phyloP scores from a whole-genome alignment of 2,888 invertebrate species.

The Gastrophysa polygoni region DNA sequence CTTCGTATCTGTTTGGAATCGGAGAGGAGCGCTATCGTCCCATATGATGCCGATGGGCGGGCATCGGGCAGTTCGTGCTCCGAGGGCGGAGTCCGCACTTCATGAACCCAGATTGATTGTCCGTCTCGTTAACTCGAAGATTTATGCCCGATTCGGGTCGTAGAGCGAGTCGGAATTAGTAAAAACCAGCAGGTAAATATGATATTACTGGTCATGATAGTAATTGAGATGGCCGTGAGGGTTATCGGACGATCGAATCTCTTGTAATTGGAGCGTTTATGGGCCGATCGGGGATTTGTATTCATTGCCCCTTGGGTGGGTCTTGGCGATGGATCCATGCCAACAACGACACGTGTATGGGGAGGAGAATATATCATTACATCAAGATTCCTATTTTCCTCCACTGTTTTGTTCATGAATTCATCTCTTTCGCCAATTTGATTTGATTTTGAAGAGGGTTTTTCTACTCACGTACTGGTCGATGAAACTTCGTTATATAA shows the following conservation, averaged over 20 bases:
- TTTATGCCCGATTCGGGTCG: slow-evolving; percentile 50
- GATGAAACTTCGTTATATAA: too few relatives aligned
- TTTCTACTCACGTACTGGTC: too few relatives aligned
- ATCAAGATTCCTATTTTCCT: too few relatives aligned
- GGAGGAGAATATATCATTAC: too few relatives aligned
- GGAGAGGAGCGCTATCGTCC: slow-evolving; percentile 47
- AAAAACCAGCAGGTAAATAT: slow-evolving; percentile 36
- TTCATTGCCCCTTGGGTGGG: not conserved
- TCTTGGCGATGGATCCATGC: not conserved
- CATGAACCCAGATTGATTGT: slow-evolving; percentile 52
- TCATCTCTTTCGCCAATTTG: too few relatives aligned
- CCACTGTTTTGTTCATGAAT: too few relatives aligned
- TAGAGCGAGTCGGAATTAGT: slow-evolving; percentile 35
- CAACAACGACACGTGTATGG: not conserved
- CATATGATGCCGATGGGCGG: slow-evolving; percentile 56
- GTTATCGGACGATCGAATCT: not conserved
- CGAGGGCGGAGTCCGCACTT: slow-evolving; percentile 55
- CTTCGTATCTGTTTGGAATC: slow-evolving; percentile 42
- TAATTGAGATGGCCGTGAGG: not conserved
- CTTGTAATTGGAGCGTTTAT: not conserved
- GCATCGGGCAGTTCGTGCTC: slow-evolving; percentile 55
- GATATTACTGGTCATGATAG: slow-evolving; percentile 1
- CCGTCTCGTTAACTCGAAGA: slow-evolving; percentile 59
- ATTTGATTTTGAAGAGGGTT: too few relatives aligned
- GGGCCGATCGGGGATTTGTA: not conserved